Base-by-base conservation (phyloP, 1,140 invertebrate genomes). In the Neoseiulus cucumeris region DNA sequence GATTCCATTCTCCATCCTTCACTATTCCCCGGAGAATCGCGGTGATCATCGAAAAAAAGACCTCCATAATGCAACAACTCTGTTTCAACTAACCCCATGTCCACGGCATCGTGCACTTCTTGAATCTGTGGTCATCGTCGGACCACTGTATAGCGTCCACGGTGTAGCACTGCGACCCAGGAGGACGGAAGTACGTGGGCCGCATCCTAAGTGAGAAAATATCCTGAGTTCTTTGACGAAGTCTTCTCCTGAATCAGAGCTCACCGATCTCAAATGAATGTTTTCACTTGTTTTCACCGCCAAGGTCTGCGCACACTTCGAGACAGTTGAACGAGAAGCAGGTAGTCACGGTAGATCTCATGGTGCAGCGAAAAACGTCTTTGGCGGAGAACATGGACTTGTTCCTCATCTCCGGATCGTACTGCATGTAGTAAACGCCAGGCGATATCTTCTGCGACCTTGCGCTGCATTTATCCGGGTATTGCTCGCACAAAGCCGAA, bases 291-390 rank as follows among this genome's bases (percentile, higher is more conserved):
- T 6, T 39, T 39, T 9, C 4, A 39, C 4, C 33, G 4, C 33
- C 33, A 39, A 39, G 33, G 33, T 9, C 9, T 20, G 22, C 51
- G 14, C 33, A 59, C 51, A 59, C 22, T 25, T 59, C 51, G 14
- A 59, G 51, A 33, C 51, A 59, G 51, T 59, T 59, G 33, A 59
- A 59, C 17, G 51, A 59, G 22, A 59, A 59, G 22, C 51, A 59
- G 22, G 51, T 59, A 2, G 51, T 59, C 25, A 59, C 51, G 6
- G 51, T 59, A 17, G 51, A 59, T 17, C 51, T 25, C 51, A 59
- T 59, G 14, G 51, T 59, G 22, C 51, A 59, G 9, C 51, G 51
- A 20, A 59, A 59, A 9, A 59, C 22, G 22, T 59, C 51, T 59
- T 59, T 59, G 22, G 22, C 51, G 14, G 51, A 29, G 51, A 29